Base-by-base conservation (phyloP, 2,888 invertebrate species). In the Drosophila lutescens region DNA sequence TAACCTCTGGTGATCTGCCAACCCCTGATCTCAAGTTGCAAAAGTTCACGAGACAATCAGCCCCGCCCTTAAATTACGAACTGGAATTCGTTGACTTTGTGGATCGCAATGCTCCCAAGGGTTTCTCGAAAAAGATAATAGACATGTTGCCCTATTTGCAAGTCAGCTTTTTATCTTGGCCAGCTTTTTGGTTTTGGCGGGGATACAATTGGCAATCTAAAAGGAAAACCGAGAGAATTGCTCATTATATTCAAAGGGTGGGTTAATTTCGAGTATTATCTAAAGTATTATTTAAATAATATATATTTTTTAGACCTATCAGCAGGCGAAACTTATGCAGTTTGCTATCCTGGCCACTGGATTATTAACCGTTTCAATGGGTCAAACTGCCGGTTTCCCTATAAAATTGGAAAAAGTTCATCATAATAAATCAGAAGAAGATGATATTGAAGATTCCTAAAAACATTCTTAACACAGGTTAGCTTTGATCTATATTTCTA, bases 301-400 rank as follows among this genome's bases (percentile, higher is more conserved):
- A 12, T 20, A 38, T 9, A 34, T 9, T 10, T 9, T 44, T 9
- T 15, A 89, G 89, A 89, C 90, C 6, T 87, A 86, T 63, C 80
- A 86, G 44, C 86, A 84, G 23, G 90, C 89, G 30, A 90, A 90
- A 57, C 9, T 80, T 2, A 76, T 89, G 65, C 90, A 90, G 66
- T 36, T 90, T 40, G 67, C 81, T 15, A 82, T 90, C 15, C 51
- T 89, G 32, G 50, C 73, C n/a, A 6, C 77, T 4, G 89, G 89
- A 2, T 32, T 83, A 1, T 23, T 86, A 1, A 67, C 78, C 50
- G 72, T 76, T n/a, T 58, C 17, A 47, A 30, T 73, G 4, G 40
- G 53, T 3, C 2, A 23, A 2, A 5, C 50, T 0, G 7, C 53
- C 9, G 34, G 34, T 17, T 1, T 9, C 0, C 62, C 61, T 0